Percentiles rank a stretch among this genome's conserved stretches.
phyloP scores from a whole-genome alignment of 2,113 vertebrate genomes.

The Clupea harengus region DNA sequence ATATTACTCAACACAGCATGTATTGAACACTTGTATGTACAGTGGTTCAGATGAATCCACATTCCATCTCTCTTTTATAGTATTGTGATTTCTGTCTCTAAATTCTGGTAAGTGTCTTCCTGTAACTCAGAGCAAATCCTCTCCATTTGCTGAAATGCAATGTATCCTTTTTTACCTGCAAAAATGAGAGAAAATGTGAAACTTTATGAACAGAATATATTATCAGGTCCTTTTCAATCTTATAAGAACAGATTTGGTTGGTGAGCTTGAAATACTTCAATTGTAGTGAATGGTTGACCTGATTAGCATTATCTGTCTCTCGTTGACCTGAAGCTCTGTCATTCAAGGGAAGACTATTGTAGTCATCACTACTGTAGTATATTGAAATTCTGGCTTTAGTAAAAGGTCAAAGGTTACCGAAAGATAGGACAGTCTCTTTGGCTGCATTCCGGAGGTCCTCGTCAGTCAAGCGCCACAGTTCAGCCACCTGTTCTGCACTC shows the following conservation, averaged over 20 bases:
- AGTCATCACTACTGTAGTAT: neutral
- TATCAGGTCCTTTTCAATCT: neutral
- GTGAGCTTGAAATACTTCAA: neutral
- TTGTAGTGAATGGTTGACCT: neutral
- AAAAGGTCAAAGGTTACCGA: slow-evolving; percentile 56
- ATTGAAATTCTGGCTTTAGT: neutral
- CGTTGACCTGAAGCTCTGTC: neutral
- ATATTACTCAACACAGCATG: neutral
- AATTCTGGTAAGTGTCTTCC: slow-evolving; percentile 69
- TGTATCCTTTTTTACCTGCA: slow-evolving; percentile 69
- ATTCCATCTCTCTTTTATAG: slow-evolving; percentile 54
- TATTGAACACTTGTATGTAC: neutral
- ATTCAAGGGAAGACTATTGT: neutral
- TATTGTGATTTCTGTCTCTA: slow-evolving; percentile 72
- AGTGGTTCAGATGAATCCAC: neutral
- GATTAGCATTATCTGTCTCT: neutral
- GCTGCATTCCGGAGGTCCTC: slow-evolving; percentile 68
- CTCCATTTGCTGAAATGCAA: slow-evolving; percentile 73
- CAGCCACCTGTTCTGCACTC: slow-evolving; percentile 68
- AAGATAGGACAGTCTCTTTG: slow-evolving; percentile 71
- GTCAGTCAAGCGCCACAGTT: slow-evolving; percentile 66
- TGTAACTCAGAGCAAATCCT: slow-evolving; percentile 65
- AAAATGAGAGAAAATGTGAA: neutral
- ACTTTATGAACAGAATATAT: neutral
- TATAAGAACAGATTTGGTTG: neutral